phyloP scores from a whole-genome alignment of 2,888 invertebrate species.

The Heliconius erato region DNA sequence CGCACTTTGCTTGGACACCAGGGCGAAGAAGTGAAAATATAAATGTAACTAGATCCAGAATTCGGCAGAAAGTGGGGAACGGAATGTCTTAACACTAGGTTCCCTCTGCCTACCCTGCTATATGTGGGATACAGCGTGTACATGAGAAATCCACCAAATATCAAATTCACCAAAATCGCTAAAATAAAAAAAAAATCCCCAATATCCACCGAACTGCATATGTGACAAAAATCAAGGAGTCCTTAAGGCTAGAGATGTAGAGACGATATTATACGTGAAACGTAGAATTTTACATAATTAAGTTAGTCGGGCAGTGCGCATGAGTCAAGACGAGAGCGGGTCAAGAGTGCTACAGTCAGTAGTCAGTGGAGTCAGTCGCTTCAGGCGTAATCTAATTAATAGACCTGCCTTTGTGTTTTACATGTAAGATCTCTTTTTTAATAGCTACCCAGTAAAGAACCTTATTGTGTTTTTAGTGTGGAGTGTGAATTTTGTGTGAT shows the following conservation, averaged over 20 bases:
- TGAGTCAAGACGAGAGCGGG: slow-evolving; percentile 66
- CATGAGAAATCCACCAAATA: no score
- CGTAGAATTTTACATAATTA: slow-evolving; percentile 55
- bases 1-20: no score
- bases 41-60: no score
- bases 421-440: slow-evolving; percentile 27
- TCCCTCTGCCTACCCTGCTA: no score
- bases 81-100: no score
- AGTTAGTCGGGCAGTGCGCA: slow-evolving; percentile 67
- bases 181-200: neutral
- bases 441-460: neutral
- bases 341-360: slow-evolving; percentile 58
- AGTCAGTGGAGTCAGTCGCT: slow-evolving; percentile 53
- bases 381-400: slow-evolving; percentile 66
- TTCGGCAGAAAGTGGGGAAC: no score
- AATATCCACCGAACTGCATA: neutral
- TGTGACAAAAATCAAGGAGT: slow-evolving; percentile 4
- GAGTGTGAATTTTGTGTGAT: neutral
- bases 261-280: slow-evolving; percentile 21
- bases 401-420: slow-evolving; percentile 28
- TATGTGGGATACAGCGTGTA: no score
- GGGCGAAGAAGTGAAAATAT: no score
- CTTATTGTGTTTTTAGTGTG: neutral
- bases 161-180: neutral
- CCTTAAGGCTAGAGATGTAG: slow-evolving; percentile 26